Base-by-base conservation (phyloP, 92 coral and sea anemone genomes). In the Porites lobata region DNA sequence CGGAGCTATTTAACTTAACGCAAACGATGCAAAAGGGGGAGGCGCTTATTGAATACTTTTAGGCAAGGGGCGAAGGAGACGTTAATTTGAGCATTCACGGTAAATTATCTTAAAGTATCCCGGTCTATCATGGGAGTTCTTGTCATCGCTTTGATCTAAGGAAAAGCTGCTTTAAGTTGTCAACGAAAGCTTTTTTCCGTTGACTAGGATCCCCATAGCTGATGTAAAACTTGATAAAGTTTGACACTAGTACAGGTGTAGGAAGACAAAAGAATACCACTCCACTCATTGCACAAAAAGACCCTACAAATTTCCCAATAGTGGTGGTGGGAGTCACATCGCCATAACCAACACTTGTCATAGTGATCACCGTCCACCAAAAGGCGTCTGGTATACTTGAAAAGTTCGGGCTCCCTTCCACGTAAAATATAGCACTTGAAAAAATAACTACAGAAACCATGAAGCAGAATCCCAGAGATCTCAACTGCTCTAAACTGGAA, bases 261-360 rank as follows among this genome's bases (percentile, higher is more conserved):
- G 99, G 99, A 4, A 97, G 92, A 69, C 99, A 97, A 53, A 94
- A 97, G 12, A 97, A 69, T 1, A 95, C 88, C 17, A 97, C 79
- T 0, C 99, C 99, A 65, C 94, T 69, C 90, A 97, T 85, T 3
- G 99, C 98, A 15, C 98, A 96, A 13, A 95, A 54, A 20, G 95
- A 79, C 8, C 96, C 98, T 9, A 97, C 95, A 12, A 95, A 57
- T 50, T 93, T 94, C 12, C 99, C 99, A 59, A 85, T 80, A 1
- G 90, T 47, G 24, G 98, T 97, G 20, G 71, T 67, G 11, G 99
- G 99, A 6, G 86, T 94, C 54, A 95, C 91, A 32, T 97, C 99
- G 2, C 99, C 99, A 62, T 97, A 97, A 0, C 99, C 99, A 4
- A 97, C 99, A 38, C 98, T 92, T 6, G 99, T 97, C 99, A 97